Evolutionary conservation across 2,888 invertebrate species (phyloP), one percentile per base, ranked within the genome.

Genomic region (Eugnorisma glareosa): DNA sequence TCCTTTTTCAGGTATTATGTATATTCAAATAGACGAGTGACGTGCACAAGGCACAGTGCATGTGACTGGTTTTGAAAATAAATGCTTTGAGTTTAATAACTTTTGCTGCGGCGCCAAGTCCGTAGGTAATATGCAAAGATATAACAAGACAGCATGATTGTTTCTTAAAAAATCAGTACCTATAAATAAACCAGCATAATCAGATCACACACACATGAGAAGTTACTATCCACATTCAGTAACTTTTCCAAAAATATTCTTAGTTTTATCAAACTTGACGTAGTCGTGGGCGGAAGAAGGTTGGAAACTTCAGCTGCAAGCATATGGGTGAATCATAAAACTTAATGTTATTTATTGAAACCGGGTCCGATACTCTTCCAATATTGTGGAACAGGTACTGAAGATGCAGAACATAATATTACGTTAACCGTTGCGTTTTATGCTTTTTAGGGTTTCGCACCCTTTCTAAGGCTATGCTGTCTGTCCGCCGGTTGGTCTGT

Each of bases 271-370:
- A 70, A 76, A 76, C 61, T 81, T 76, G 86, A 74, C 75, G 67
- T 74, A 82, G 40, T 63, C 78, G 83, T 77, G 70, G 77, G 73
- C 64, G 79, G 66, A 79, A 81, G 66, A 72, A 79, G 70, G 75
- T 79, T 72, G 68, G 81, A 78, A 74, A 80, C 73, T 80, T 75
- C 66, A 79, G 77, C 77, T 85, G 81, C 82, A 85, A 79, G 74
- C 90, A 89, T 89, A 86, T 89, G 90, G 83, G 66, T 76, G 75
- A 75, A 75, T 80, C 86, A 88, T 91, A 89, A 91, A 91, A 89
- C 89, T 88, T 90, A 85, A 90, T 89, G 86, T 85, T 82, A 84
- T 87, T 86, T 88, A 86, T 84, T 84, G 81, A 86, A 78, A 87
- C 86, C 79, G 75, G 75, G 68, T 71, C 71, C 43, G 28, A 72